Conservation (phyloP, 1,140 invertebrate species). For the Parapsyche elsis region DNA sequence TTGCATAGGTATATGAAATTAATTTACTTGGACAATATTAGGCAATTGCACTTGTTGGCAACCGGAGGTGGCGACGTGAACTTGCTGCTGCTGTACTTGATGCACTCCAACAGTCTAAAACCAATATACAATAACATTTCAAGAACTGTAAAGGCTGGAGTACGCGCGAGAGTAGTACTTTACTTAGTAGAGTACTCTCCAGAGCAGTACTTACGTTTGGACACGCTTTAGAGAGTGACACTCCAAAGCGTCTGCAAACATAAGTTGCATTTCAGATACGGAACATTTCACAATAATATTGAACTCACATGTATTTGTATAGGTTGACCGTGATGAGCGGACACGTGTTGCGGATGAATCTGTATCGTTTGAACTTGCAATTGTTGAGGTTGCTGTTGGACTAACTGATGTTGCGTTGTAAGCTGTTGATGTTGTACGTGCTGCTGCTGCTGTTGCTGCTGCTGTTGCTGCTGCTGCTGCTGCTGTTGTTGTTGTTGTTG, state of each 20-base stretch:
- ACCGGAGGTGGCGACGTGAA: slow-evolving; percentile 63
- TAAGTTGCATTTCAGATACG: too few species aligned
- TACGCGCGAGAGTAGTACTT: too few species aligned
- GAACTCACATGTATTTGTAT: slow-evolving; percentile 67
- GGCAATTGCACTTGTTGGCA: slow-evolving; percentile 65
- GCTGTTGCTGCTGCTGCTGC: slow-evolving; percentile 59
- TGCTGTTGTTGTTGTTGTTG: slow-evolving; percentile 57
- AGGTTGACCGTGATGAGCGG: slow-evolving; percentile 56
- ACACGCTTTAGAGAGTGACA: too few species aligned
- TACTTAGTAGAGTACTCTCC: too few species aligned
- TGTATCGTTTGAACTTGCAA: slow-evolving; percentile 66
- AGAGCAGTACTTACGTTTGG: too few species aligned
- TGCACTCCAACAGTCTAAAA: slow-evolving; percentile 64
- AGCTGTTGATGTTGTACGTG: slow-evolving; percentile 57
- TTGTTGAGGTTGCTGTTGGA: slow-evolving; percentile 62
- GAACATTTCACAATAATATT: too few species aligned
- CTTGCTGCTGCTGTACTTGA: slow-evolving; percentile 65
- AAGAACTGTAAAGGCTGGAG: background rate
- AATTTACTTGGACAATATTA: slow-evolving; percentile 64
- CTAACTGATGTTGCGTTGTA: slow-evolving; percentile 58
- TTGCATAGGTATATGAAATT: background rate
- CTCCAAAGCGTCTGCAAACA: too few species aligned
- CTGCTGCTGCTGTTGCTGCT: slow-evolving; percentile 58
- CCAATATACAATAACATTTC: background rate
- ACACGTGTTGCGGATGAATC: slow-evolving; percentile 63